Base-by-base conservation (phyloP, 2,888 invertebrate genomes). In the Blomia tropicalis region DNA sequence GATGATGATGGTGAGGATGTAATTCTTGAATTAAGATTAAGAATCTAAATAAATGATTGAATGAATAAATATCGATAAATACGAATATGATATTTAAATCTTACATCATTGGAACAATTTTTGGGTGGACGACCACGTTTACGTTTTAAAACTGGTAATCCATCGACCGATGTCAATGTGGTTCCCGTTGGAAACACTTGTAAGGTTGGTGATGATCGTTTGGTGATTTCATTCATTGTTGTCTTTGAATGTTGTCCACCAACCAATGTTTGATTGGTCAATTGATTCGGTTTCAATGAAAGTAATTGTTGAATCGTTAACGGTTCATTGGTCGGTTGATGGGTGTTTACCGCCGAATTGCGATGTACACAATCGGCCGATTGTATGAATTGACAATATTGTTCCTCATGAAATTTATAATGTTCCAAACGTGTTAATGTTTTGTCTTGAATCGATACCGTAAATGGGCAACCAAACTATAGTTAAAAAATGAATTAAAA, bases 111-210 rank as follows among this genome's bases (percentile, higher is more conserved):
- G 2, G 36, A 31, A 22, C 62, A 58, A 73, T 93, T 93, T 77
- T 95, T 95, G 17, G 93, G 93, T n/a, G 95, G 95, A 65, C 95
- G 79, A 51, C 95, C 93, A 31, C 93, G 80, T 71, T 92, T 90
- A 65, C 91, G 80, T 73, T 88, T 84, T 72, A 90, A 90, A 82
- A 91, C 87, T 7, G 64, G 63, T 1, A 64, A 41, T 60, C 88
- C 88, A 73, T 91, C 90, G 68, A 89, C 80, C 36, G 86, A 84
- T 66, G 83, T 85, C 4, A 63, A 58, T 27, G 64, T 44, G n/a
- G 62, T 62, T 23, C 62, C 62, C 7, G 62, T 41, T 7, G 62
- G 58, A 63, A 58, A 64, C 17, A 63, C 44, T 29, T 63, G 64
- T n/a, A 58, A 58, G 17, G 61, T 43, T 17, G 64, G 63, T 43